A percentile compares a stretch with the other conserved stretches of the same genome.
Evolutionary conservation across 2,888 invertebrate genomes (phyloP).

Genomic region (Encarsia formosa): DNA sequence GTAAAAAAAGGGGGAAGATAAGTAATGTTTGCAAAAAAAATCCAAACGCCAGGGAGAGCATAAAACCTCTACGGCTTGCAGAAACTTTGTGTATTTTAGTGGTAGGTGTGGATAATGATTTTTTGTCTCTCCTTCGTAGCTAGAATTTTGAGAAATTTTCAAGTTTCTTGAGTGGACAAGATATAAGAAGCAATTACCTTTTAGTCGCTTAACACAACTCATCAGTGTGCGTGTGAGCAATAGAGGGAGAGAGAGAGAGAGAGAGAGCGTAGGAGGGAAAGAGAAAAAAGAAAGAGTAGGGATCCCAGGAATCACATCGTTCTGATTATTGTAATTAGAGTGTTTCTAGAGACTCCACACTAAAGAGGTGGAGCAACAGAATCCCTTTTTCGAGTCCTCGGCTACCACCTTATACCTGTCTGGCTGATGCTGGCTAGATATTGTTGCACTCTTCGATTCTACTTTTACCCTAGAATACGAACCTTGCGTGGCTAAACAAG

Average conservation of each 20-base stretch:
- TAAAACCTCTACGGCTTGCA: background rate
- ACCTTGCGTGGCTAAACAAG: no score
- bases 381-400: slow-evolving; percentile 5
- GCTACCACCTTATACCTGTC: background rate
- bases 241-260: background rate
- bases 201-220: slow-evolving; percentile 37
- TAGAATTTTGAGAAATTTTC: slow-evolving; percentile 17
- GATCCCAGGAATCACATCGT: slow-evolving; percentile 41
- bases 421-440: no score
- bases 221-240: slow-evolving; percentile 31
- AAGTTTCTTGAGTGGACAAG: slow-evolving; percentile 15
- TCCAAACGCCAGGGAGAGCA: background rate
- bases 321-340: slow-evolving; percentile 51
- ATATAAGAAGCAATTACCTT: slow-evolving; percentile 44
- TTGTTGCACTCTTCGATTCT: no score
- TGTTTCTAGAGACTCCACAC: slow-evolving; percentile 32
- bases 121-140: slow-evolving; percentile 15
- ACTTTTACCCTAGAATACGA: no score
- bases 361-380: slow-evolving; percentile 16
- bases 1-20: background rate
- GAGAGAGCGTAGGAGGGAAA: background rate
- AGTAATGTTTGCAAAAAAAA: background rate
- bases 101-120: slow-evolving; percentile 16
- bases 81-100: background rate
- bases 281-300: background rate